Evolutionary conservation across 1,140 invertebrate genomes (phyloP), one percentile per base, ranked within the genome.

Genomic region (Lethrus apterus): DNA sequence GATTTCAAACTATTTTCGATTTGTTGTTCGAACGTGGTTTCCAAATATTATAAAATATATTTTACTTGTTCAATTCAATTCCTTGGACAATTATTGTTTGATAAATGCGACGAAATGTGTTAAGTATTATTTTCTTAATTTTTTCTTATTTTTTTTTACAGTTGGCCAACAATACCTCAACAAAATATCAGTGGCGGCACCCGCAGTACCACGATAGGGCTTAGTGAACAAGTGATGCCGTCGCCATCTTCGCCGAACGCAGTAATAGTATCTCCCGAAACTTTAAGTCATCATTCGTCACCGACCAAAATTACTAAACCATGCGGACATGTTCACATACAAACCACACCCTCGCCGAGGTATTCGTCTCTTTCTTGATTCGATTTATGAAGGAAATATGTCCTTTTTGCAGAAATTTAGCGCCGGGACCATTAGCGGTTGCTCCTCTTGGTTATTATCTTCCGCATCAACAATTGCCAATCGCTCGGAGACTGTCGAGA

Each of bases 181-280:
- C 74, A 75, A 64, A 76, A 76, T 58, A 69, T 76, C 67, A 76
- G 74, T 41, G 73, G 73, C 0, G 73, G 73, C 1, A 75, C 71
- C 2, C 62, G 71, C 8, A 68, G 66, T 11, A 66, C 72, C 66
- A 13, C 68, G 63, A 36, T 66, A 55, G 15, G 66, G 51, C 21
- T 64, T 30, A 55, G 53, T 24, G 52, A 54, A 10, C 58, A 57
- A 23, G 44, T 75, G 0, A 57, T 82, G 36, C 81, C 83, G 19
- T 84, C 82, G 29, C 82, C 84, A 9, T 79, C 81, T 4, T 80
- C 78, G 9, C 75, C 79, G 9, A 77, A 73, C 43, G 79, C 81
- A 18, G 76, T 82, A n/a, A 74, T 86, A 50, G 82, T 84, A 46
- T 84, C 81, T 21, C 82, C 83, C 23, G 79, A 80, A 70, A 83